phyloP scores from a whole-genome alignment of 2,888 invertebrate species.

The Lutraria lutraria region DNA sequence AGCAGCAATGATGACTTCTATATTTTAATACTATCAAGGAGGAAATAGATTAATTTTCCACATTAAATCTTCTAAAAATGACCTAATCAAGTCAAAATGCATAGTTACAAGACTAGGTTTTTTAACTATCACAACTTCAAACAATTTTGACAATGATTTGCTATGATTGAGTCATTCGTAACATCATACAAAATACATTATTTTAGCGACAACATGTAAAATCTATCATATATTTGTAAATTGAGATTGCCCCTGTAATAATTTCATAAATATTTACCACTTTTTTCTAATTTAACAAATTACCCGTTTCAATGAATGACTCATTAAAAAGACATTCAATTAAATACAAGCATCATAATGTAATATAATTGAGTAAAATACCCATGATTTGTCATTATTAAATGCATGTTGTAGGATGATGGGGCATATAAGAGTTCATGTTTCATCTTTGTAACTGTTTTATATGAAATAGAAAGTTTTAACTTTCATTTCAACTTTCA shows the following conservation, averaged over 20 bases:
- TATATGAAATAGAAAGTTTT: background rate
- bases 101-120: background rate
- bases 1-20: background rate
- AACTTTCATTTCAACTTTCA: background rate
- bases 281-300: constrained; percentile 24
- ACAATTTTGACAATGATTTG: constrained; percentile 13
- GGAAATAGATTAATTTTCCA: constrained; percentile 6
- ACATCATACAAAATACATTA: constrained; percentile 38
- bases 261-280: constrained; percentile 32
- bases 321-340: constrained; percentile 49
- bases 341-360: background rate
- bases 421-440: background rate
- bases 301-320: constrained; percentile 17
- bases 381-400: constrained; percentile 22
- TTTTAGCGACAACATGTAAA: constrained; percentile 40
- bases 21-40: background rate
- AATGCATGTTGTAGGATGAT: background rate
- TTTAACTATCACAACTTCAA: background rate
- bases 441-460: background rate
- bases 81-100: constrained; percentile 19
- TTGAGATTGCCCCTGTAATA: constrained; percentile 4
- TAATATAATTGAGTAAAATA: background rate
- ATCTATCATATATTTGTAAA: constrained; percentile 40
- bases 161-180: constrained; percentile 30
- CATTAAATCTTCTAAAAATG: constrained; percentile 19